These are phyloP conservation scores for Dysdera silvatica DNA, from an alignment of 1,140 invertebrate species.

Conservation along the genomic window DNA sequence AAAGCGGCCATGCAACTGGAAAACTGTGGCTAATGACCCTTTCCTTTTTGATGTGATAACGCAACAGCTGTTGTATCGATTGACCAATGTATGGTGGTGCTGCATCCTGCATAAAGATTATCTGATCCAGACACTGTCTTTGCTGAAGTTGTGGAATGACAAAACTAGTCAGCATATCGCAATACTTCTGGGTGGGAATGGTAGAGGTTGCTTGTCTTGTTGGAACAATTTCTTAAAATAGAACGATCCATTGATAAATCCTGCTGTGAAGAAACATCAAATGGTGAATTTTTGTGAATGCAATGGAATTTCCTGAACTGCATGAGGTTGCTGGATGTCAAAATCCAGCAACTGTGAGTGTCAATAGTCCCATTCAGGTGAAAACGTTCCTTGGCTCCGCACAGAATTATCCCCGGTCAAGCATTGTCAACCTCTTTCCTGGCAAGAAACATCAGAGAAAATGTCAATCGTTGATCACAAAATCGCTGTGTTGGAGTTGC, in stretches of 20 bases:
- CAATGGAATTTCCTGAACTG: conserved; percentile 1
- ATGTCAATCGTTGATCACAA: not conserved
- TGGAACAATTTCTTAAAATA: too few relatives aligned
- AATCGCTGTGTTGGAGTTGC: conserved; percentile 2
- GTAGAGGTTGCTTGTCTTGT: too few relatives aligned
- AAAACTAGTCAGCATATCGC: not conserved
- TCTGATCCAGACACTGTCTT: not conserved
- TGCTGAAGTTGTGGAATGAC: not conserved
- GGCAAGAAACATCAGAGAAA: conserved; percentile 3
- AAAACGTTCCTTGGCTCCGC: not conserved
- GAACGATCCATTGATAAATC: too few relatives aligned
- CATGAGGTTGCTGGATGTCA: not conserved
- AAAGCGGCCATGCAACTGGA: conserved; percentile 23
- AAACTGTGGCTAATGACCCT: not conserved
- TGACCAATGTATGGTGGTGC: not conserved
- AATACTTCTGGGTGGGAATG: too few relatives aligned
- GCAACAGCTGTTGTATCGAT: too few relatives aligned
- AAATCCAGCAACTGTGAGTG: not conserved
- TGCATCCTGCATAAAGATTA: not conserved
- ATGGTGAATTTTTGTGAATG: not conserved
- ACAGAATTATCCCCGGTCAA: conserved; percentile 10
- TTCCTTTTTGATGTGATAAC: too few relatives aligned
- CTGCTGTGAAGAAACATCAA: too few relatives aligned
- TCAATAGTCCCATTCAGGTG: not conserved
- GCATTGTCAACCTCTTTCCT: not conserved